These are phyloP conservation scores for Hofmannophila pseudospretella DNA, from an alignment of 2,888 invertebrate species.

Conservation along the genomic window DNA sequence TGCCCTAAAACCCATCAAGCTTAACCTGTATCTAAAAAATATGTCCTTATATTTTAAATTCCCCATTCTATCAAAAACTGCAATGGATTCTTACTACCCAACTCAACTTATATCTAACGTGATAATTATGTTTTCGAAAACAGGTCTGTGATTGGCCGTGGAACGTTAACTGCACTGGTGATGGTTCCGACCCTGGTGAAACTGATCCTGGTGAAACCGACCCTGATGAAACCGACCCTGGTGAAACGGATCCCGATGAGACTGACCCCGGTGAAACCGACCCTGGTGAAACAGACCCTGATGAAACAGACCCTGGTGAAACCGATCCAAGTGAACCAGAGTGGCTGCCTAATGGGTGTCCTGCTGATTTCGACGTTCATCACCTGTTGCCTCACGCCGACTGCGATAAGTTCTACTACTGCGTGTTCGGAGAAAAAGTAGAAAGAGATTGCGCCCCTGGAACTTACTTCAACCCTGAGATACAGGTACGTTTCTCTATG, in stretches of 20 bases:
- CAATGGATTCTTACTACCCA: background rate
- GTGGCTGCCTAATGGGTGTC: constrained; percentile 23
- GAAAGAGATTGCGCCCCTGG: constrained; percentile 29
- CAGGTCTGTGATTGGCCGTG: constrained; percentile 20
- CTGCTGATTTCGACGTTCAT: constrained; percentile 25
- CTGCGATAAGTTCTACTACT: constrained; percentile 43
- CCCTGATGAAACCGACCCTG: background rate
- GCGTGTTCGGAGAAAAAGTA: constrained; percentile 31
- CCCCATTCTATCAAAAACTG: too few species aligned
- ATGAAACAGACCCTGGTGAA: too few species aligned
- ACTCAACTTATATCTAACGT: background rate
- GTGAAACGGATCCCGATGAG: constrained; percentile 1
- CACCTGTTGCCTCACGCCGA: constrained; percentile 34
- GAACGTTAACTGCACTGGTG: constrained; percentile 13
- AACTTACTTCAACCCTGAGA: constrained; percentile 33
- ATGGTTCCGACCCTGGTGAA: background rate
- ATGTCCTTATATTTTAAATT: too few species aligned
- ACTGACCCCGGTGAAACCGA: background rate
- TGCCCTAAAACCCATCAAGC: too few species aligned
- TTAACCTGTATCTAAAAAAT: too few species aligned
- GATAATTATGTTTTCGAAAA: background rate
- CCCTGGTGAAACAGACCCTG: background rate
- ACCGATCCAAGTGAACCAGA: too few species aligned
- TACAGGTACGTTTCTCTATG: constrained; percentile 29
- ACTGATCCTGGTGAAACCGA: too few species aligned